Conservation (phyloP, 1,140 invertebrate genomes). For the Penaeus vannamei region DNA sequence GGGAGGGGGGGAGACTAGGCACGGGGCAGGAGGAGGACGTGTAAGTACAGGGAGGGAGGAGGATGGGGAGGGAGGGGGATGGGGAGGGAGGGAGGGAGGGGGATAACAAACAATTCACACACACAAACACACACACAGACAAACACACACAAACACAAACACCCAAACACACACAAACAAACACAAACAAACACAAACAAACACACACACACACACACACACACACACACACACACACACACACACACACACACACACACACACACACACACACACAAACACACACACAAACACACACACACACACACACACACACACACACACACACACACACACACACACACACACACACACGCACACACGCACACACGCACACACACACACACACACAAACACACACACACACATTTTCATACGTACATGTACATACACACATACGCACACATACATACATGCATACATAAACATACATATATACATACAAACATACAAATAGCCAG, state of each 20-base stretch:
- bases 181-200: too few species aligned
- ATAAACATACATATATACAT: too few species aligned
- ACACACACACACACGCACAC: neutral
- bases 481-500: too few species aligned
- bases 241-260: neutral
- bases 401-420: neutral
- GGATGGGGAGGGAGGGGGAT: too few species aligned
- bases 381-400: neutral
- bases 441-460: neutral
- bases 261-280: too few species aligned
- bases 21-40: slow-evolving; percentile 77
- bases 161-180: too few species aligned
- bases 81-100: slow-evolving; percentile 71
- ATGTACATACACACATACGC: neutral
- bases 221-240: neutral
- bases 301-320: neutral
- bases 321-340: neutral
- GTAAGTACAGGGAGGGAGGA: slow-evolving; percentile 32
- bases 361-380: too few species aligned
- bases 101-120: neutral
- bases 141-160: neutral
- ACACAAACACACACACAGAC: neutral
- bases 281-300: neutral
- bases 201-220: neutral
- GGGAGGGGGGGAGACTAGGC: slow-evolving; percentile 78